Evolutionary conservation across 2,888 invertebrate genomes (phyloP), one percentile per base, ranked within the genome.

Genomic region (Drosophila antonietae): DNA sequence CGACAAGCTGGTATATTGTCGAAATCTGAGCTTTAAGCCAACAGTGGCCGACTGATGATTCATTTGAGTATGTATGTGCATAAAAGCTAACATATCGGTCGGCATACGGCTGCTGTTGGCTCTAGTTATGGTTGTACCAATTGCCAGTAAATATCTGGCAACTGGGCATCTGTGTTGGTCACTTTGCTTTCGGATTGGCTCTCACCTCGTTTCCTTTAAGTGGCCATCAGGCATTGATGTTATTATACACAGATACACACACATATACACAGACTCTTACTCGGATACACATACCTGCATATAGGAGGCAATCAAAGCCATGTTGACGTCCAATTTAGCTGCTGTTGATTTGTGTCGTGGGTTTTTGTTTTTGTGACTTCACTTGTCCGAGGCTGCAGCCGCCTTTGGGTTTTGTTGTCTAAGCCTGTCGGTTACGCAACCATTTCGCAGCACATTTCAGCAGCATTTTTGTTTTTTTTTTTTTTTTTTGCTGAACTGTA

Each of bases 301-400:
- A 53, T 39, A 39, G 37, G 56, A 63, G 76, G 75, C 83, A 83
- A 83, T 85, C 83, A 86, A 81, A 81, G 83, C 74, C 81, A 81
- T 81, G 86, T 83, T 85, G 83, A 83, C 83, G 86, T 83, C 83
- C 86, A 86, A 83, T 83, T 83, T 86, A 68, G 83, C 69, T 67
- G 86, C 73, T 77, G 74, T 83, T 83, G 83, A 86, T 86, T 86
- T 86, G 83, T 83, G 83, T 80, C 76, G 77, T 67, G 44, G 59
- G 44, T 62, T 68, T 75, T 72, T 57, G 39, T 49, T 10, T 20
- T 46, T 33, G 41, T n/a, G 67, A 41, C 58, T 44, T 31, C 47
- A 39, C 4, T 51, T 67, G 60, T 66, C 64, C 73, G 73, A 68
- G 65, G 68, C 72, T 72, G 51, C 14, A 43, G 59, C 44, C 49